Evolutionary conservation across 2,888 invertebrate species (phyloP).

Genomic region (Platynereis dumerilii): DNA sequence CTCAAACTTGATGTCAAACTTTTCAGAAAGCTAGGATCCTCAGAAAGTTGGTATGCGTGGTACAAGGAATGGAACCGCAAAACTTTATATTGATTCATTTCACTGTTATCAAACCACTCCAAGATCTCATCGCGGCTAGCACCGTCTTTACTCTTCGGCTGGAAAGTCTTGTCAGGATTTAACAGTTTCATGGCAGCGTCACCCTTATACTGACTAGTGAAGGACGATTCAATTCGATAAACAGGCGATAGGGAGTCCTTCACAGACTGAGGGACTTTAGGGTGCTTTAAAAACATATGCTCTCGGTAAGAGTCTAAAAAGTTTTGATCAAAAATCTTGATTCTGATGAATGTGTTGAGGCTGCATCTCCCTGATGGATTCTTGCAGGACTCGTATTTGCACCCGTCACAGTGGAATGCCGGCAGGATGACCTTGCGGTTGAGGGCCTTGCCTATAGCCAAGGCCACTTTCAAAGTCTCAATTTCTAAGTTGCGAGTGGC

Average conservation of each 20-base stretch:
- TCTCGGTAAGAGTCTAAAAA: constrained; percentile 14
- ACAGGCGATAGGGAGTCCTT: neutral
- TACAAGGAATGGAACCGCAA: constrained; percentile 18
- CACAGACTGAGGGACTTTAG: constrained; percentile 5
- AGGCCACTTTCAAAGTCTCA: constrained; percentile 23
- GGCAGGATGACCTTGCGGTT: constrained; percentile 35
- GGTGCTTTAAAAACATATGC: constrained; percentile 13
- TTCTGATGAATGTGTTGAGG: constrained; percentile 12
- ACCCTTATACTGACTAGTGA: neutral
- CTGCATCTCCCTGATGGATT: neutral
- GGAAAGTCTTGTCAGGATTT: neutral
- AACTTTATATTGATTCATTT: neutral
- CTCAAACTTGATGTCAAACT: neutral
- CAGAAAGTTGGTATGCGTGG: neutral
- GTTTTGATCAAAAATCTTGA: constrained; percentile 4
- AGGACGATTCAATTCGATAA: constrained; percentile 4
- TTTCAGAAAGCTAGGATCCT: neutral
- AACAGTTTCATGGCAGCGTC: neutral
- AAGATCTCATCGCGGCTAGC: constrained; percentile 6
- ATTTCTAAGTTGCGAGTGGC: constrained; percentile 9
- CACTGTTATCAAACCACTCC: neutral
- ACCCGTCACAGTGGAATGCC: constrained; percentile 36
- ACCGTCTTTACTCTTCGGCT: neutral
- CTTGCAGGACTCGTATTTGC: constrained; percentile 26
- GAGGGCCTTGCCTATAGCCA: constrained; percentile 25